Percentiles rank a stretch among this genome's conserved stretches.
Evolutionary conservation across 2,113 vertebrate genomes (phyloP).

Genomic region (Peromyscus maniculatus): DNA sequence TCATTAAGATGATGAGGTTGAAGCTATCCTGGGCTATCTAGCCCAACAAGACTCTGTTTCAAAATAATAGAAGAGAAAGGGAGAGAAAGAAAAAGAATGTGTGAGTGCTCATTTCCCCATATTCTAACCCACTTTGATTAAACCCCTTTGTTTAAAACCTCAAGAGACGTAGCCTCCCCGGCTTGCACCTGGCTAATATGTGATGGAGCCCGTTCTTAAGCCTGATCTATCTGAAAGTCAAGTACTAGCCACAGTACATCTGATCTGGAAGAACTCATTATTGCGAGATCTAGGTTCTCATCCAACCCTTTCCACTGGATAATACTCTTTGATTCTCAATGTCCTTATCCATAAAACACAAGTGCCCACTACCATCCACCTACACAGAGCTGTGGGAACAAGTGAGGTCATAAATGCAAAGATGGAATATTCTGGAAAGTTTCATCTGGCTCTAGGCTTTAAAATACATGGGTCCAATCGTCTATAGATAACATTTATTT

Average conservation of each 20-base stretch:
- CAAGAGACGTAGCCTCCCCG: not conserved
- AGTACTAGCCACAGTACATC: not conserved
- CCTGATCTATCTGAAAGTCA: not conserved
- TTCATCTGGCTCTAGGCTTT: not conserved
- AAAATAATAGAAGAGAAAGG: not conserved
- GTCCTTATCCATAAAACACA: not conserved
- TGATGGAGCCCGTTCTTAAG: not conserved
- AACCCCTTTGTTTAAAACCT: not conserved
- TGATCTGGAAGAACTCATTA: not conserved
- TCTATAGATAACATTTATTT: slow-evolving; percentile 1
- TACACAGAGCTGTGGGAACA: not conserved
- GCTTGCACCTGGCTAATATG: not conserved
- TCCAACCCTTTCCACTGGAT: not conserved
- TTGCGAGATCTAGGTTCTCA: not conserved
- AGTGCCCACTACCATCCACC: not conserved
- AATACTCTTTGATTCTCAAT: not conserved
- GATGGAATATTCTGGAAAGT: slow-evolving; percentile 14
- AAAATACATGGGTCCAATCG: not conserved
- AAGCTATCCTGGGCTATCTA: not conserved
- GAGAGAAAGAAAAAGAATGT: not conserved
- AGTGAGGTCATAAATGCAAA: not conserved
- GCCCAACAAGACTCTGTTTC: not conserved
- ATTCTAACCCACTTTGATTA: not conserved
- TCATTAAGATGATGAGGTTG: not conserved
- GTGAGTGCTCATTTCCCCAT: not conserved